These are phyloP conservation scores for Denticeps clupeoides DNA, from an alignment of 2,797 vertebrate genomes.

Conservation along the genomic window DNA sequence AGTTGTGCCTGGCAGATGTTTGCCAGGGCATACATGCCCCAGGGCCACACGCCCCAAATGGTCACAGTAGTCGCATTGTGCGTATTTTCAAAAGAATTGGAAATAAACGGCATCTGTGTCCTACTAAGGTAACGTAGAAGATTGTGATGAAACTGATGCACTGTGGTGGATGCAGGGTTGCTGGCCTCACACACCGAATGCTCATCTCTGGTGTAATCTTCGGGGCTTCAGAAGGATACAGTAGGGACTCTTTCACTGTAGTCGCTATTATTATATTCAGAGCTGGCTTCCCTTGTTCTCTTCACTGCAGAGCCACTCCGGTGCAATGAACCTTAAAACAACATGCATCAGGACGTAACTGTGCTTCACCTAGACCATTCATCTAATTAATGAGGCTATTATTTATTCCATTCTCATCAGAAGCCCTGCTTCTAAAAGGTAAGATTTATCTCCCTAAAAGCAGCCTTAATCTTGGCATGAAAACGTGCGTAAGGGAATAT, in stretches of 20 bases:
- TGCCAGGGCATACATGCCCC: not conserved
- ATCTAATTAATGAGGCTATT: slow-evolving; percentile 35
- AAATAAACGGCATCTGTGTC: too few relatives aligned
- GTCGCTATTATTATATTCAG: too few relatives aligned
- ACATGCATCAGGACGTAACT: slow-evolving; percentile 32
- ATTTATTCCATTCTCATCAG: slow-evolving; percentile 31
- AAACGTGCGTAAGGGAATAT: slow-evolving; percentile 25
- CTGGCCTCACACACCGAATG: too few relatives aligned
- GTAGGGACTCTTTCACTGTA: too few relatives aligned
- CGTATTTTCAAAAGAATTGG: not conserved
- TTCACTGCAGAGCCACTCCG: slow-evolving; percentile 17
- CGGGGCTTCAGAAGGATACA: too few relatives aligned
- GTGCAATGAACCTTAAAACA: slow-evolving; percentile 28
- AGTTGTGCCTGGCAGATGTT: slow-evolving; percentile 1
- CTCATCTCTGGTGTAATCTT: too few relatives aligned
- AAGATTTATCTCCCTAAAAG: slow-evolving; percentile 40
- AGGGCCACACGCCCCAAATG: not conserved
- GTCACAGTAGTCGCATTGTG: not conserved
- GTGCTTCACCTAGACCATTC: slow-evolving; percentile 41
- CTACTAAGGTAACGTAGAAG: too few relatives aligned
- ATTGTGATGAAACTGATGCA: too few relatives aligned
- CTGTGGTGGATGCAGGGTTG: too few relatives aligned
- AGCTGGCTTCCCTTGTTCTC: too few relatives aligned
- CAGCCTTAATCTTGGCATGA: slow-evolving; percentile 26
- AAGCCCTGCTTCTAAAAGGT: slow-evolving; percentile 40